These are phyloP conservation scores for Philantomba maxwellii DNA, from an alignment of 2,113 vertebrate genomes.

Conservation along the genomic window DNA sequence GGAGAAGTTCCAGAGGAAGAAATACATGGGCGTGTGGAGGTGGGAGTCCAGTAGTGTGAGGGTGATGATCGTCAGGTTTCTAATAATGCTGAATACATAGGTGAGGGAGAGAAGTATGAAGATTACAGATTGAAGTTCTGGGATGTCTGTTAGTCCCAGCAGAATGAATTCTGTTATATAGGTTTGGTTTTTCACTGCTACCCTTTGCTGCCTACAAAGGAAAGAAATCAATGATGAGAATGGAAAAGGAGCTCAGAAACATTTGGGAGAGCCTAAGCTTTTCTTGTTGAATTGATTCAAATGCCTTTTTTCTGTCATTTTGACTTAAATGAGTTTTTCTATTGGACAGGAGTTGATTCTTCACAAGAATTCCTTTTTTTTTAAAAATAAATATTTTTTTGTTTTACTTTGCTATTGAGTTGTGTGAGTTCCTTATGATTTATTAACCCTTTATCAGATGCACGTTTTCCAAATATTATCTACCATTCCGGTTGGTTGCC, in stretches of 20 bases:
- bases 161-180: slow-evolving; percentile 23
- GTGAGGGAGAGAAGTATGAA: slow-evolving; percentile 47
- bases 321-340: neutral
- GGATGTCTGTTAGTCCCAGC: neutral
- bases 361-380: neutral
- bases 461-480: neutral
- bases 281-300: neutral
- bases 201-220: neutral
- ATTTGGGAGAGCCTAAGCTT: neutral
- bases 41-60: slow-evolving; percentile 36
- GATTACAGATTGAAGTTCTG: neutral
- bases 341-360: neutral
- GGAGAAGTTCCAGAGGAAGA: slow-evolving; percentile 58
- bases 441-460: neutral
- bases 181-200: slow-evolving; percentile 26
- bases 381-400: neutral
- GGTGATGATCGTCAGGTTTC: slow-evolving; percentile 40
- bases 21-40: slow-evolving; percentile 48
- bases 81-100: slow-evolving; percentile 25
- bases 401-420: neutral
- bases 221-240: neutral
- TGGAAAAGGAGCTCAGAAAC: neutral
- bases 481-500: neutral
- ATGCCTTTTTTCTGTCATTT: neutral
- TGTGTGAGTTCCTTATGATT: neutral